Percentiles rank a stretch among this genome's conserved stretches.
Evolutionary conservation across 2,113 vertebrate genomes (phyloP).

Genomic region (Sinocyclocheilus rhinocerous): DNA sequence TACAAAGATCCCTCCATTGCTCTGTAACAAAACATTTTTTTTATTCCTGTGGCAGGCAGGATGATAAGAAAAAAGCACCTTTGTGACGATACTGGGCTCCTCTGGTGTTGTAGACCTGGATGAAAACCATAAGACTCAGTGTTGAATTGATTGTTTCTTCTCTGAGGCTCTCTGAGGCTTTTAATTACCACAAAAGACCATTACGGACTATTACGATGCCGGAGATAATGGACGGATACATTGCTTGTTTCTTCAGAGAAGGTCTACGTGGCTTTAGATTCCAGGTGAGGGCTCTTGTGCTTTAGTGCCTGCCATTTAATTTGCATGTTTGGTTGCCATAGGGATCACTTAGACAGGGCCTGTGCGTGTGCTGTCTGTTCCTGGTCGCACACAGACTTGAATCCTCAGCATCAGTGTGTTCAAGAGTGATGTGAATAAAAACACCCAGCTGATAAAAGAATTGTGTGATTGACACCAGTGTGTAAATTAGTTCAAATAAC

Average conservation of each 20-base stretch:
- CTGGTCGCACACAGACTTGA: slow-evolving; percentile 11
- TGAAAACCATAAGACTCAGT: slow-evolving; percentile 36
- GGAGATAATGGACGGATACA: slow-evolving; percentile 16
- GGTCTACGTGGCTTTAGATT: slow-evolving; percentile 53
- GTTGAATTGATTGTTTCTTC: slow-evolving; percentile 37
- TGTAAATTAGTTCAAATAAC: slow-evolving; percentile 21
- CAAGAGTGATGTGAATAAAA: slow-evolving; percentile 26
- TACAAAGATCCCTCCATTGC: slow-evolving; percentile 64
- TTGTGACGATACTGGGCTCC: slow-evolving; percentile 62
- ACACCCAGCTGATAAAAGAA: slow-evolving; percentile 22
- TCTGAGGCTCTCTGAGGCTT: slow-evolving; percentile 41
- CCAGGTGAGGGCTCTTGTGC: slow-evolving; percentile 71
- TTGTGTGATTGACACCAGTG: slow-evolving; percentile 14
- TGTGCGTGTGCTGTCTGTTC: slow-evolving; percentile 14
- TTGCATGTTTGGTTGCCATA: slow-evolving; percentile 47
- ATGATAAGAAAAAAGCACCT: slow-evolving; percentile 70
- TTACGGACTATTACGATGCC: not conserved
- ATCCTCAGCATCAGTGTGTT: slow-evolving; percentile 27
- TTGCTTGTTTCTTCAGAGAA: slow-evolving; percentile 13
- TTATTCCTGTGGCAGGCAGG: slow-evolving; percentile 50
- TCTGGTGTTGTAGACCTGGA: slow-evolving; percentile 51
- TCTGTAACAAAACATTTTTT: slow-evolving; percentile 68
- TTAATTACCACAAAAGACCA: slow-evolving; percentile 11
- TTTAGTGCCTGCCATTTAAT: slow-evolving; percentile 59
- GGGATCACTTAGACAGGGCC: slow-evolving; percentile 21